Evolutionary conservation across 2,888 invertebrate genomes (phyloP).

Genomic region (Machimus atricapillus): DNA sequence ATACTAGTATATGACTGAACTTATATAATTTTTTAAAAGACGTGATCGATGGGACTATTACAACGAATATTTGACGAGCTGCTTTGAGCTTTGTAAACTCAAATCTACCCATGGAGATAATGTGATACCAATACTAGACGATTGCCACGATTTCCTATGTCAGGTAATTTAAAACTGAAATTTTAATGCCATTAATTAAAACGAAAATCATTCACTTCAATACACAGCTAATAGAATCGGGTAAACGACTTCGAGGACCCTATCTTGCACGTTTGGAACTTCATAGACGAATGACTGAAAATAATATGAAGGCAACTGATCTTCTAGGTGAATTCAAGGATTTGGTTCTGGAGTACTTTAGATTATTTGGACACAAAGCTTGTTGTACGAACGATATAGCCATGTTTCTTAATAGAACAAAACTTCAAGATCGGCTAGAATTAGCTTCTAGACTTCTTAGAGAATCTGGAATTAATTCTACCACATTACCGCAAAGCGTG

Average conservation of each 20-base stretch:
- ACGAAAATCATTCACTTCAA: background rate
- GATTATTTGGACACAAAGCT: slow-evolving; percentile 81
- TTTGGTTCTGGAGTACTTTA: slow-evolving; percentile 79
- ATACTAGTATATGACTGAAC: background rate
- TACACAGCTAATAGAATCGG: slow-evolving; percentile 64
- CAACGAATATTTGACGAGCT: slow-evolving; percentile 74
- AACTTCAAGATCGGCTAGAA: slow-evolving; percentile 65
- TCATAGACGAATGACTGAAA: slow-evolving; percentile 68
- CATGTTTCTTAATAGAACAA: slow-evolving; percentile 74
- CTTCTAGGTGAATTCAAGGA: slow-evolving; percentile 72
- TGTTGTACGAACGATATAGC: slow-evolving; percentile 86
- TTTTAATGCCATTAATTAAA: background rate
- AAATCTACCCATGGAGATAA: slow-evolving; percentile 46
- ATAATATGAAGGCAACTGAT: slow-evolving; percentile 65
- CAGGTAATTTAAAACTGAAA: slow-evolving; percentile 49
- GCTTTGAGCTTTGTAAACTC: slow-evolving; percentile 68
- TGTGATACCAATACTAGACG: slow-evolving; percentile 50
- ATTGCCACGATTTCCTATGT: slow-evolving; percentile 58
- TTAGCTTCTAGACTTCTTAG: slow-evolving; percentile 68
- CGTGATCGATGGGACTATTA: slow-evolving; percentile 79
- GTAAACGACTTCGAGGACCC: slow-evolving; percentile 75
- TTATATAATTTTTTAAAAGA: slow-evolving; percentile 55
- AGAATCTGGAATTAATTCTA: slow-evolving; percentile 71
- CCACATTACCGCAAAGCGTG: slow-evolving; percentile 70
- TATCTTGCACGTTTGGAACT: slow-evolving; percentile 84